These are phyloP conservation scores for Gobio occitaniae DNA, from an alignment of 2,797 vertebrate species.

Conservation along the genomic window DNA sequence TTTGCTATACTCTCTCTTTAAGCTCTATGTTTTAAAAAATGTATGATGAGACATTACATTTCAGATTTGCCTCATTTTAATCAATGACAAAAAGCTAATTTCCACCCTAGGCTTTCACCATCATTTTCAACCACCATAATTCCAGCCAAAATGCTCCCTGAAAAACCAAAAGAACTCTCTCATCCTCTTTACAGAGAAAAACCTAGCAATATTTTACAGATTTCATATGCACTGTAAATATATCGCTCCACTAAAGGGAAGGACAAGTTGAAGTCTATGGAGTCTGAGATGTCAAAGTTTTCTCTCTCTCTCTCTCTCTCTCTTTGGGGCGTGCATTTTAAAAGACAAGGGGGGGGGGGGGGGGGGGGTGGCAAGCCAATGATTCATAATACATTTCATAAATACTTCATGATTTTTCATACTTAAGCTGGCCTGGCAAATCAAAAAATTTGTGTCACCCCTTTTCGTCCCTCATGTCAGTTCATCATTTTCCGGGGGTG, in stretches of 20 bases:
- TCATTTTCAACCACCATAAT: conserved; percentile 66
- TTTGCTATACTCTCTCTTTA: background rate
- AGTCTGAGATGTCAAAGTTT: conserved; percentile 86
- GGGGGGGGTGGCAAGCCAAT: conserved; percentile 70
- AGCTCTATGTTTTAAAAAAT: background rate
- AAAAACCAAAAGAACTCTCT: conserved; percentile 71
- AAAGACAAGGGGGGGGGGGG: conserved; percentile 66
- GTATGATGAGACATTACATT: conserved; percentile 68
- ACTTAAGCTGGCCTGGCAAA: conserved; percentile 97
- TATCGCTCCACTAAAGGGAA: conserved; percentile 73
- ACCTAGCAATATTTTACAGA: conserved; percentile 56
- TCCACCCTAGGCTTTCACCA: conserved; percentile 74
- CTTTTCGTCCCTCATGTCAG: conserved; percentile 99
- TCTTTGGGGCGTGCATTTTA: conserved; percentile 70
- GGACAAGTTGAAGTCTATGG: conserved; percentile 79
- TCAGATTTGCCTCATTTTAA: conserved; percentile 76
- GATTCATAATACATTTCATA: conserved; percentile 99
- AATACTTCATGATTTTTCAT: conserved; percentile 99
- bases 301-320: conserved; percentile 48
- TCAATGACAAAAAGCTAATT: conserved; percentile 69
- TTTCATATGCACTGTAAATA: conserved; percentile 76
- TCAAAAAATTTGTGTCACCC: conserved; percentile 95
- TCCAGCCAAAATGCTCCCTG: conserved; percentile 71
- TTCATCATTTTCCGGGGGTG: conserved; percentile 91
- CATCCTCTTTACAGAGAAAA: conserved; percentile 73